phyloP scores from a whole-genome alignment of 2,888 invertebrate species.

The Bellardia bayeri region DNA sequence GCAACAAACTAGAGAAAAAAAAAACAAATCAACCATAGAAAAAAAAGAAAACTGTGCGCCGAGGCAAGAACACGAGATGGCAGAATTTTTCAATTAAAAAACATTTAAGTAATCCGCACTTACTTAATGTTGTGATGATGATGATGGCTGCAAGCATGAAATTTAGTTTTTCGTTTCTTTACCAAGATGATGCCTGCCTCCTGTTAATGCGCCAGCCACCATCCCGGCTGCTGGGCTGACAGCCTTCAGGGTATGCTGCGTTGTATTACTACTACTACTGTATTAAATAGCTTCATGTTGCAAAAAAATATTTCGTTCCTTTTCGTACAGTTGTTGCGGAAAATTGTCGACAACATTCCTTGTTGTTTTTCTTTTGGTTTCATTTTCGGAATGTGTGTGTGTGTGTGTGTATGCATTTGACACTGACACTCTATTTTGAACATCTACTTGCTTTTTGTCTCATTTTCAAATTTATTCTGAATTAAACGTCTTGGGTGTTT shows the following conservation, averaged over 20 bases:
- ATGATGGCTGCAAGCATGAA: conserved; percentile 53
- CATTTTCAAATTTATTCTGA: conserved; percentile 15
- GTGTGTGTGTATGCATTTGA: conserved; percentile 22
- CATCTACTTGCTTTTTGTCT: not conserved
- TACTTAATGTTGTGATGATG: conserved; percentile 32
- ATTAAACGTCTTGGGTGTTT: conserved; percentile 8
- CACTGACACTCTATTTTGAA: conserved; percentile 45
- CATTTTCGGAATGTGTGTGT: not conserved
- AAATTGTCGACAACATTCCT: conserved; percentile 42
- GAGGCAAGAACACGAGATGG: not conserved
- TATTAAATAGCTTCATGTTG: conserved; percentile 56
- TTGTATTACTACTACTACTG: conserved; percentile 12
- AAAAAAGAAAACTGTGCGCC: not conserved
- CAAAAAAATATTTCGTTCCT: conserved; percentile 22
- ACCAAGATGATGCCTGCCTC: not conserved
- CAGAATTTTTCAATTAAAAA: conserved; percentile 82
- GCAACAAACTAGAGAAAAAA: conserved; percentile 7
- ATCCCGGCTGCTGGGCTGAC: conserved; percentile 8
- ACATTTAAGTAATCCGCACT: conserved; percentile 81
- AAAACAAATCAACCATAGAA: not conserved
- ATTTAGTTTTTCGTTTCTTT: conserved; percentile 28
- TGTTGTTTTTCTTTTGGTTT: not conserved
- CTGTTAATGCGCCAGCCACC: conserved; percentile 15
- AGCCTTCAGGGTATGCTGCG: conserved; percentile 37
- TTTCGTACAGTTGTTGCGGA: conserved; percentile 1